Conservation (phyloP, 1,140 invertebrate genomes). For the Drosophila mauritiana region DNA sequence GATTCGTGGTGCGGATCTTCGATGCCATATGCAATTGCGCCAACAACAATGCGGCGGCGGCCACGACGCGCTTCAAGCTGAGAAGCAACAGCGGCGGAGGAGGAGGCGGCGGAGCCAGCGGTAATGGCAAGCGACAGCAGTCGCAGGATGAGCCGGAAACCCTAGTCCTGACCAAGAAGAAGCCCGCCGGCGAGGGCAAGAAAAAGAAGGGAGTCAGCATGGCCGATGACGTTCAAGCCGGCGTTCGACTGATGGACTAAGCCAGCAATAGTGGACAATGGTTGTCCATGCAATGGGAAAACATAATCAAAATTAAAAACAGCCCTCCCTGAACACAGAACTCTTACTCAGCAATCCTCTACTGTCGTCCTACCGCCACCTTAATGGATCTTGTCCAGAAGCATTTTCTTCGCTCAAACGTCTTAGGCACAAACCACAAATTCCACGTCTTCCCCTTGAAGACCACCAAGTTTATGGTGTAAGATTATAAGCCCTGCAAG, state of each 20-base stretch:
- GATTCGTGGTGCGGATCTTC: conserved; percentile 86
- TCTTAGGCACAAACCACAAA: conserved; percentile 22
- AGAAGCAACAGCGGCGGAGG: conserved; percentile 60
- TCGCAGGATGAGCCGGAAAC: conserved; percentile 65
- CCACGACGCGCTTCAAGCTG: conserved; percentile 76
- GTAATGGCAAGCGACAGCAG: conserved; percentile 59
- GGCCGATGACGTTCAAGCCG: conserved; percentile 69
- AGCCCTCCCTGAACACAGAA: conserved; percentile 4
- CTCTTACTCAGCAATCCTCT: not conserved
- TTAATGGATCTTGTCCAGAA: not conserved
- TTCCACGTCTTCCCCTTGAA: conserved; percentile 53
- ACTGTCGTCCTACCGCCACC: not conserved
- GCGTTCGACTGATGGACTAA: conserved; percentile 69
- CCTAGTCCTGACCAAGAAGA: conserved; percentile 65
- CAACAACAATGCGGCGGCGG: conserved; percentile 86
- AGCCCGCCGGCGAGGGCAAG: conserved; percentile 56
- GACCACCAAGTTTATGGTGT: conserved; percentile 12
- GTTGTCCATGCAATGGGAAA: conserved; percentile 19
- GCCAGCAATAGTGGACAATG: not conserved
- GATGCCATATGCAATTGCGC: conserved; percentile 87
- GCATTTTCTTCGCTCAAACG: conserved; percentile 52
- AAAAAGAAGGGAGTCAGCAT: conserved; percentile 75
- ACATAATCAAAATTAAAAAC: conserved; percentile 50
- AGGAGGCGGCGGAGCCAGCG: conserved; percentile 37
- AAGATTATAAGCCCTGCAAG: conserved; percentile 12